These are phyloP conservation scores for Trachemys scripta DNA, from an alignment of 2,113 vertebrate species.

Conservation along the genomic window DNA sequence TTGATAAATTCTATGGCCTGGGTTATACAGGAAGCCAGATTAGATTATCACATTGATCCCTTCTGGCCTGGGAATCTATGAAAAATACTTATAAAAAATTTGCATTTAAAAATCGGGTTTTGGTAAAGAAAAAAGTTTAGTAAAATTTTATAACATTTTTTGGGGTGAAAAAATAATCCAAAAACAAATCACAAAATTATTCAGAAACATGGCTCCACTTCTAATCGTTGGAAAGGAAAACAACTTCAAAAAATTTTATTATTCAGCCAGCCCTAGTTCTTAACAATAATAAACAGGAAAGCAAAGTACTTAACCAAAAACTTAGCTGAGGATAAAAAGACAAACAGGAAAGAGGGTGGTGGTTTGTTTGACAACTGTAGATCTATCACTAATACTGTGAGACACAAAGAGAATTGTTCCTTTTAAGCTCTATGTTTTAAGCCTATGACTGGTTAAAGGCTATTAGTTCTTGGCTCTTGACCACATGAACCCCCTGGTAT, in stretches of 20 bases:
- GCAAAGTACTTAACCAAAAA: background rate
- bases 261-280: background rate
- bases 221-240: background rate
- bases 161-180: background rate
- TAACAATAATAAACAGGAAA: background rate
- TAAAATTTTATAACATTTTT: too few relatives aligned
- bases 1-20: background rate
- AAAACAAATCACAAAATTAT: background rate
- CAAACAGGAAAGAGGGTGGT: background rate
- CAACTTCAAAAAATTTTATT: background rate
- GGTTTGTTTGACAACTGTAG: background rate
- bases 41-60: background rate
- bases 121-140: background rate
- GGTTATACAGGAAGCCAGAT: background rate
- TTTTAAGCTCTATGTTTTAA: background rate
- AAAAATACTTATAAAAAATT: background rate
- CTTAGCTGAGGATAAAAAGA: background rate
- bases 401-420: background rate
- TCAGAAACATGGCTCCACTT: fast-evolving
- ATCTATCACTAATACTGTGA: background rate
- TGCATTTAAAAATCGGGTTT: background rate
- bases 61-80: background rate
- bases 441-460: background rate
- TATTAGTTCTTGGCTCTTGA: background rate
- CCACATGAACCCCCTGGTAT: background rate